Conservation (phyloP, 2,888 invertebrate species). For the Erynnis tages region DNA sequence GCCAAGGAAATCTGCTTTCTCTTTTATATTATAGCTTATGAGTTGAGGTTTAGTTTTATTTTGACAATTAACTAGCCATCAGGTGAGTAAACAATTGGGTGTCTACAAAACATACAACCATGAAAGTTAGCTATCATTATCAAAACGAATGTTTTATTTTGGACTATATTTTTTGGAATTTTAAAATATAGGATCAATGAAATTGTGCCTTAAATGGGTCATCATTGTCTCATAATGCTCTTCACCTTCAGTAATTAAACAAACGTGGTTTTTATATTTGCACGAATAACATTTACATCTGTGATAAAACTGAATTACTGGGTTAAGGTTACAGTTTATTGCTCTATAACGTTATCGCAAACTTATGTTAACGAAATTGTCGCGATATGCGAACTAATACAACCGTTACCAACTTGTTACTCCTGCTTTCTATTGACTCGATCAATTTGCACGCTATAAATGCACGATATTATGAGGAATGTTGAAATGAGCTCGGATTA, state of each 20-base stretch:
- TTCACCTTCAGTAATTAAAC: conserved; percentile 18
- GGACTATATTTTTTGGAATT: too few species aligned
- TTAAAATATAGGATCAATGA: too few species aligned
- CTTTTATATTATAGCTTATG: too few species aligned
- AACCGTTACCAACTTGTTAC: conserved; percentile 7
- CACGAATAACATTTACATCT: conserved; percentile 28
- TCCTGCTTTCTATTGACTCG: conserved; percentile 25
- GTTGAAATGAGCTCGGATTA: conserved; percentile 2
- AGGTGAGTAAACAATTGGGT: too few species aligned
- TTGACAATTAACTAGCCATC: too few species aligned
- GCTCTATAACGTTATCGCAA: conserved; percentile 5
- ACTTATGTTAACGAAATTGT: background rate
- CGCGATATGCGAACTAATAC: background rate
- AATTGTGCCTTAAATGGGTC: conserved; percentile 1
- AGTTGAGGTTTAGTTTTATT: too few species aligned
- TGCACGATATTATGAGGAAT: conserved; percentile 16
- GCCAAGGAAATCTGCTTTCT: too few species aligned
- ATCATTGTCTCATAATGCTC: background rate
- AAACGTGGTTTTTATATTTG: conserved; percentile 23
- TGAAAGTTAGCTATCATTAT: too few species aligned
- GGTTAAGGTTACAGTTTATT: conserved; percentile 34
- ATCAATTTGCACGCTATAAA: conserved; percentile 25
- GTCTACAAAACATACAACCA: too few species aligned
- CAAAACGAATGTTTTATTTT: too few species aligned
- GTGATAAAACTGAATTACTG: conserved; percentile 31